phyloP scores from a whole-genome alignment of 2,888 invertebrate species.

The Argyresthia goedartella region DNA sequence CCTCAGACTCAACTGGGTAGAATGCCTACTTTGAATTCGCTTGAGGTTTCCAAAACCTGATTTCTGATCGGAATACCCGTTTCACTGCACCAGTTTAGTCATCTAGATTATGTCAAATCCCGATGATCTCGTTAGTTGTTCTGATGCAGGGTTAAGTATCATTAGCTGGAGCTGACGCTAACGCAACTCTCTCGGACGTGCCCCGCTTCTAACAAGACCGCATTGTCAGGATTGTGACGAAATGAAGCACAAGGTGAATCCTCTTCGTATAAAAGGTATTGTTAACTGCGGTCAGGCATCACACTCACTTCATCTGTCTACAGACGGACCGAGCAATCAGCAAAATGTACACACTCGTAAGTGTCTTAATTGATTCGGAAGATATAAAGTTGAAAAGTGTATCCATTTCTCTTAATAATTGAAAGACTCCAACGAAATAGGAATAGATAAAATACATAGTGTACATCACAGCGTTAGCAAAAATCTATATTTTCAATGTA shows the following conservation, averaged over 20 bases:
- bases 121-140: conserved; percentile 16
- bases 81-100: neutral
- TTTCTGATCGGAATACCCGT: too few species aligned
- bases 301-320: conserved; percentile 44
- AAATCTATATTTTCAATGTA: too few species aligned
- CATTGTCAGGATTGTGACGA: conserved; percentile 42
- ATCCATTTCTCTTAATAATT: neutral
- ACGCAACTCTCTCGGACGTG: conserved; percentile 46
- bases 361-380: conserved; percentile 15
- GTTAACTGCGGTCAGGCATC: conserved; percentile 41
- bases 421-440: neutral
- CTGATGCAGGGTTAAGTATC: conserved; percentile 27
- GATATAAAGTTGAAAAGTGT: neutral
- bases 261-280: conserved; percentile 61
- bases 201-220: conserved; percentile 39
- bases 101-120: conserved; percentile 1
- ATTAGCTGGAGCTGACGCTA: conserved; percentile 16
- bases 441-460: too few species aligned
- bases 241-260: conserved; percentile 63
- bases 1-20: too few species aligned
- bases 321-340: conserved; percentile 24
- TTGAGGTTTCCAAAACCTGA: too few species aligned
- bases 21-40: too few species aligned
- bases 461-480: too few species aligned
- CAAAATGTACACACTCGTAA: conserved; percentile 56